Conservation (phyloP, 53 echinoderm and acorn worm species). For the Paelopatides confundens region DNA sequence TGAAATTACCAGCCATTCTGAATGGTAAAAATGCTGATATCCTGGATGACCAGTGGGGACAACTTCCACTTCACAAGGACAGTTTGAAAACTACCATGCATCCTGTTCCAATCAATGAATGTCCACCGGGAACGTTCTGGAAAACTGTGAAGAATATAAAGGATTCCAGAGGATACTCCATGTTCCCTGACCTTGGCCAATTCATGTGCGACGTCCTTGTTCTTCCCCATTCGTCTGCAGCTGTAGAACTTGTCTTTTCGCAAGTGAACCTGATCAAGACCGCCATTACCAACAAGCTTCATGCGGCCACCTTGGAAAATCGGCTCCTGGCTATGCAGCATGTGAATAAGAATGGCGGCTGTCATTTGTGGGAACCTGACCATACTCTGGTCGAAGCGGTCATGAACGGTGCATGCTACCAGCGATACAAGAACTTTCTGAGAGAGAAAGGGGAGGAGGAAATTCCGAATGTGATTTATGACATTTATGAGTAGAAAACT, state of each 20-base stretch:
- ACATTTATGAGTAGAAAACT: too few relatives aligned
- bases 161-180: not conserved
- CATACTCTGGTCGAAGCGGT: not conserved
- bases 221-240: conserved; percentile 1
- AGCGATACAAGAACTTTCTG: not conserved
- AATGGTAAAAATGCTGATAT: not conserved
- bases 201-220: not conserved
- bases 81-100: not conserved
- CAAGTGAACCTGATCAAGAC: not conserved
- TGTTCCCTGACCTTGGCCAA: conserved; percentile 2
- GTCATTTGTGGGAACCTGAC: conserved; percentile 11
- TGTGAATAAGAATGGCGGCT: not conserved
- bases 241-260: not conserved
- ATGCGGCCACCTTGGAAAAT: not conserved
- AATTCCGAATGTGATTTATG: not conserved
- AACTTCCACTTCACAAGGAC: not conserved
- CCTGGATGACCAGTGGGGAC: conserved; percentile 10
- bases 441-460: not conserved
- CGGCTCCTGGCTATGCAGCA: not conserved
- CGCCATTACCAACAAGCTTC: not conserved
- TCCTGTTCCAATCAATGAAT: not conserved
- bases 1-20: not conserved
- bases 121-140: not conserved
- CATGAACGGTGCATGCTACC: not conserved
- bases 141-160: not conserved